Conservation (phyloP, 2,113 vertebrate genomes). For the Tinamus guttatus region DNA sequence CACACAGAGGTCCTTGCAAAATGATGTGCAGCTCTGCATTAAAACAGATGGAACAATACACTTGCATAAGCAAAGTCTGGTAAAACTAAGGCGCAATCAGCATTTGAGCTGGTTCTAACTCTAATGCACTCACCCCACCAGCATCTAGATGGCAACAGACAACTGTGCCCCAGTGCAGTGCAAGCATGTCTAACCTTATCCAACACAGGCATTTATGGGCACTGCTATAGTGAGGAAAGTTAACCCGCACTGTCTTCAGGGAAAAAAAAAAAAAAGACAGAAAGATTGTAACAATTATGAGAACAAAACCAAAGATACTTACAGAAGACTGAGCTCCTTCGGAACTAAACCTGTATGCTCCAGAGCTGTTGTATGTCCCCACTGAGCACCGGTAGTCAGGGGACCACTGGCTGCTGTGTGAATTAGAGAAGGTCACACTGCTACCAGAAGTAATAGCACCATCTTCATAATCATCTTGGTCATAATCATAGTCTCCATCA, state of each 20-base stretch:
- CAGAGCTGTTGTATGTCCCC: conserved; percentile 94
- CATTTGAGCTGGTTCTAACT: neutral
- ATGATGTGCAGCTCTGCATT: neutral
- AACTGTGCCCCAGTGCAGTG: fast-evolving
- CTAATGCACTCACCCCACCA: neutral
- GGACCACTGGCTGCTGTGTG: conserved; percentile 90
- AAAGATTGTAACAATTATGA: neutral
- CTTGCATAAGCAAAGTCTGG: neutral
- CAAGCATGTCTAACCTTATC: neutral
- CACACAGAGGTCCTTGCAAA: neutral
- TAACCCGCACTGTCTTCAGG: neutral
- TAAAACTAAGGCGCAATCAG: neutral
- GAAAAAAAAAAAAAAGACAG: neutral
- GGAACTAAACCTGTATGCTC: conserved; percentile 92
- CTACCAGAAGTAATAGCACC: conserved; percentile 89
- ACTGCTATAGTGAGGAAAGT: neutral
- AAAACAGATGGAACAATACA: neutral
- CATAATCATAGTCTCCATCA: conserved; percentile 90
- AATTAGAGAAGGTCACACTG: conserved; percentile 89
- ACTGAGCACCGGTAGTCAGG: conserved; percentile 90
- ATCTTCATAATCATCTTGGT: conserved; percentile 92
- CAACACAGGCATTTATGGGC: neutral
- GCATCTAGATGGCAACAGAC: conserved; percentile 29
- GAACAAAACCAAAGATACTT: conserved; percentile 48
- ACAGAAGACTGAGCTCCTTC: conserved; percentile 97